Evolutionary conservation across 2,113 vertebrate genomes (phyloP), one percentile per base, ranked within the genome.

Genomic region (Eublepharis macularius): DNA sequence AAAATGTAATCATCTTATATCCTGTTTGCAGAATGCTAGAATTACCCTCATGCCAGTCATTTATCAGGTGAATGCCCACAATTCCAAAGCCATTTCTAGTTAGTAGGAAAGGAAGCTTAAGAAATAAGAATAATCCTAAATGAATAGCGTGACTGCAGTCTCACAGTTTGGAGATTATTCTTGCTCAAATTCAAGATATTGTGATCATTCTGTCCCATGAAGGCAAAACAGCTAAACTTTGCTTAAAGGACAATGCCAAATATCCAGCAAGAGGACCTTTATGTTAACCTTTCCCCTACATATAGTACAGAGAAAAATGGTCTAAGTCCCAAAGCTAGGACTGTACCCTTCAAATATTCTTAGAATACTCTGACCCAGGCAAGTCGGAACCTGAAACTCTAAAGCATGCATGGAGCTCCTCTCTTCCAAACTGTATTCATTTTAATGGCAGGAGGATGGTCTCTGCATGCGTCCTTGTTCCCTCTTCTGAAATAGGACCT

Each of bases 51-150:
- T 1, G 2, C 76, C 79, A 65, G 32, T 70, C 2, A 0, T 1
- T 90, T 82, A 77, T 41, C 83, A 88, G 85, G 86, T 86, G 72
- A 65, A 45, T 83, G 34, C 47, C 0, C 0, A 83, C 74, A 8
- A 19, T 86, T 91, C 63, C 79, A 47, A n/a, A 66, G 24, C 51
- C 86, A 89, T 77, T 88, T 88, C 84, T 83, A 86, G 88, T 87
- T 74, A 91, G 76, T 66, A 60, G 24, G 24, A 90, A 76, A 2
- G 70, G 51, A n/a, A 2, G 10, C 81, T 82, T 79, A 91, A 79
- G 80, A 24, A 72, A 29, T 17, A 4, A 24, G 36, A 63, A 79
- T 49, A 88, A 86, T 75, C 80, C 79, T 70, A 57, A 69, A 57
- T 76, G 39, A 82, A 77, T 29, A 87, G 19, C 29, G 12, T 49